These are phyloP conservation scores for Dysidea cf. avara DNA, from an alignment of 37 sponge, comb jelly and placozoan species.

Conservation along the genomic window DNA sequence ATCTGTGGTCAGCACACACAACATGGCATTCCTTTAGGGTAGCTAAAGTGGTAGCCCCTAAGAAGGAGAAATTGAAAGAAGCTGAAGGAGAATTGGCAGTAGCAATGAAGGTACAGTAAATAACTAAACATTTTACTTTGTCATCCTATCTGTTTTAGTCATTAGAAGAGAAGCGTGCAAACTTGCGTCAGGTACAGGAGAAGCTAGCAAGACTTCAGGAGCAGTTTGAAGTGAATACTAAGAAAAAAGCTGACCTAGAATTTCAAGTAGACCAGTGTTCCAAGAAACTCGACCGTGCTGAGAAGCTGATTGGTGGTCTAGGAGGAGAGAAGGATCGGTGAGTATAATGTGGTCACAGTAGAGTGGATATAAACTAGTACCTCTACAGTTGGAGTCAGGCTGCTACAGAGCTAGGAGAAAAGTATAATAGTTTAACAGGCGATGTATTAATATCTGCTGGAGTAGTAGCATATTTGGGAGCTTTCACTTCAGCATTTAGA, in stretches of 20 bases:
- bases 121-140: not conserved
- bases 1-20: not conserved
- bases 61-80: slow-evolving; percentile 86
- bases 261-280: slow-evolving; percentile 82
- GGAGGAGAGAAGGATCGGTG: slow-evolving; percentile 93
- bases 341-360: not conserved
- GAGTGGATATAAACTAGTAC: not conserved
- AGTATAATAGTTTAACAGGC: slow-evolving; percentile 90
- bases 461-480: slow-evolving; percentile 93
- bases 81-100: slow-evolving; percentile 86
- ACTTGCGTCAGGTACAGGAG: slow-evolving; percentile 83
- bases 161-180: slow-evolving; percentile 81
- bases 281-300: slow-evolving; percentile 91
- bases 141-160: slow-evolving; percentile 25
- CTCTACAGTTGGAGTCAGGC: slow-evolving; percentile 77
- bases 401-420: slow-evolving; percentile 64
- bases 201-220: slow-evolving; percentile 85
- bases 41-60: slow-evolving; percentile 95
- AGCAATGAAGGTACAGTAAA: slow-evolving; percentile 76
- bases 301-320: slow-evolving; percentile 97
- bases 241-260: slow-evolving; percentile 91
- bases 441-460: slow-evolving; percentile 90
- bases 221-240: slow-evolving; percentile 85
- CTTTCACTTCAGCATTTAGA: slow-evolving; percentile 92
- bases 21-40: slow-evolving; percentile 48